These are phyloP conservation scores for Suncus etruscus DNA, from an alignment of 2,113 vertebrate genomes.

Conservation along the genomic window DNA sequence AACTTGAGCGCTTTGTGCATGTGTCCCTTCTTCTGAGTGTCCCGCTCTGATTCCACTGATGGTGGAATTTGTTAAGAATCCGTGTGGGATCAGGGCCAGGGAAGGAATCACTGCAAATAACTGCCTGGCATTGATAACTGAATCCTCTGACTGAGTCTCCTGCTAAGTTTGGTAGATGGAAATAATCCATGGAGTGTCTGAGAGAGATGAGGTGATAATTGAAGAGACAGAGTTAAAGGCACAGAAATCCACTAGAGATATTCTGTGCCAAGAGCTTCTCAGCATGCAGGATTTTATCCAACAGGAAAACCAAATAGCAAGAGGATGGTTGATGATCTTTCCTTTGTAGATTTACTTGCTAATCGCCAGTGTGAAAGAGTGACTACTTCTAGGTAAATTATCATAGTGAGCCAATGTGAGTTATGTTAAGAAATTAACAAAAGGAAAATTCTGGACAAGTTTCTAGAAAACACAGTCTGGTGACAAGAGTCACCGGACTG, in stretches of 20 bases:
- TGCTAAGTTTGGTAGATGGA: neutral
- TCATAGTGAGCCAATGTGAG: constrained; percentile 40
- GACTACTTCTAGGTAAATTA: constrained; percentile 53
- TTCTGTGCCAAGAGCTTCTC: neutral
- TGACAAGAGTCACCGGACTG: constrained; percentile 60
- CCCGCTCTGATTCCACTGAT: neutral
- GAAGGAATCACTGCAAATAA: neutral
- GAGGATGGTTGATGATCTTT: neutral
- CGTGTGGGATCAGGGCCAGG: neutral
- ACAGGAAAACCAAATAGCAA: neutral
- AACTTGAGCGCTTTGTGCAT: neutral
- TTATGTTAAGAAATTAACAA: constrained; percentile 73
- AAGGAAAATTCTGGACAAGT: constrained; percentile 64
- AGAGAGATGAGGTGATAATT: constrained; percentile 15
- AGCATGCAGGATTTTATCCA: neutral
- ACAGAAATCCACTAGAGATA: neutral
- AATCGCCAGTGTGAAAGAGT: constrained; percentile 24
- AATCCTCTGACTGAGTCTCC: neutral
- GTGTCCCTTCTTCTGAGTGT: neutral
- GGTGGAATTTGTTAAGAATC: neutral
- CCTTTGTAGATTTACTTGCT: constrained; percentile 10
- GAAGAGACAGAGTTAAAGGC: constrained; percentile 16
- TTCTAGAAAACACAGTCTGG: constrained; percentile 64
- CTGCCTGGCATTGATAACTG: neutral
- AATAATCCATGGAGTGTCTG: neutral